Evolutionary conservation across 1,140 invertebrate species (phyloP).

Genomic region (Potamilus streckersoni): DNA sequence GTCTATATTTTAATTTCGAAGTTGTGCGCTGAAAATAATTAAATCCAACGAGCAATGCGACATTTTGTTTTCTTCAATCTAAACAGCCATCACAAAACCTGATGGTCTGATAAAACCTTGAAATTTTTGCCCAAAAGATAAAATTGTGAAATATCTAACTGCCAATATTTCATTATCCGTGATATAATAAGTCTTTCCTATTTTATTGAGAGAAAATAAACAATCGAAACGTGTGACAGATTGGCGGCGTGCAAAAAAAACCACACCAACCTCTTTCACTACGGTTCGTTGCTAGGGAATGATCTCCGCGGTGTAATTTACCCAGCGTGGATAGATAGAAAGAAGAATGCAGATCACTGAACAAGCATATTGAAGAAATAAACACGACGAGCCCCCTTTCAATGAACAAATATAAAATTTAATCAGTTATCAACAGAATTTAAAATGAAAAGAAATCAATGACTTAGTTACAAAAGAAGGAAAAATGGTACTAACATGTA

Average conservation of each 20-base stretch:
- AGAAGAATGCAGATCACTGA: too few species aligned
- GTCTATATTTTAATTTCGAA: slow-evolving; percentile 31
- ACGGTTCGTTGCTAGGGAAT: too few species aligned
- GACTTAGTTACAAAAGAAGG: too few species aligned
- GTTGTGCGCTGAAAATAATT: slow-evolving; percentile 39
- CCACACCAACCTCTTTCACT: slow-evolving; percentile 48
- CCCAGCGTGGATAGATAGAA: too few species aligned
- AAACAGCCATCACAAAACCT: slow-evolving; percentile 34
- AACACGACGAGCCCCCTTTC: too few species aligned
- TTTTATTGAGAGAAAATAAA: slow-evolving; percentile 28
- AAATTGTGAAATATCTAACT: slow-evolving; percentile 24
- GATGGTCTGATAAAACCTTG: slow-evolving; percentile 37
- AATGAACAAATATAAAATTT: too few species aligned
- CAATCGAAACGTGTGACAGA: slow-evolving; percentile 42
- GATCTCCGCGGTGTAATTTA: too few species aligned
- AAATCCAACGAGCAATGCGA: slow-evolving; percentile 42
- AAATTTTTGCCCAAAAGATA: slow-evolving; percentile 32
- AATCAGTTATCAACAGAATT: too few species aligned
- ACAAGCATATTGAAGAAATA: too few species aligned
- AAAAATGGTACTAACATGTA: too few species aligned
- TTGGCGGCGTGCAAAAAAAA: too few species aligned
- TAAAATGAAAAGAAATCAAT: too few species aligned
- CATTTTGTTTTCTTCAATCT: slow-evolving; percentile 27
- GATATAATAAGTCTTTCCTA: slow-evolving; percentile 68
- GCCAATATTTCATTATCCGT: slow-evolving; percentile 42